A percentile compares a stretch with the other conserved stretches of the same genome.
Evolutionary conservation across 92 coral and sea anemone genomes (phyloP).

Genomic region (Blastomussa wellsi): DNA sequence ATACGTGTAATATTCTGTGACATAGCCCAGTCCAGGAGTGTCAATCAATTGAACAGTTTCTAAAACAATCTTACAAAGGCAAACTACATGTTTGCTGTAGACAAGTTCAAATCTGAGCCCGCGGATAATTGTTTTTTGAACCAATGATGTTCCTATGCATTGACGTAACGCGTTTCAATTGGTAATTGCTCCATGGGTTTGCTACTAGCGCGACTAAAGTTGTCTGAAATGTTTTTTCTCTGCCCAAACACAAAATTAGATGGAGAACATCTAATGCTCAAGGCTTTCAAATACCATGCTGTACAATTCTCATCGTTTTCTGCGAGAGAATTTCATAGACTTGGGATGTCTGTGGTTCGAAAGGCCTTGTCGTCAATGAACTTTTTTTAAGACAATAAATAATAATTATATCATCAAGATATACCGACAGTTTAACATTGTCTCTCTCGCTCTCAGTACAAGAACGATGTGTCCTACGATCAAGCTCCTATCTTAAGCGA

Average conservation of each 20-base stretch:
- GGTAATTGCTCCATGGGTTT: no score
- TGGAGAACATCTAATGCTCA: slow-evolving; percentile 10
- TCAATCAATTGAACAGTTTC: background rate
- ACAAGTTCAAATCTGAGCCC: background rate
- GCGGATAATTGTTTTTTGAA: background rate
- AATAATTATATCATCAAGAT: slow-evolving; percentile 3
- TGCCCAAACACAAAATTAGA: background rate
- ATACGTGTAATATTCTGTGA: background rate
- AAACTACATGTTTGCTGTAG: background rate
- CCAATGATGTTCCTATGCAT: background rate
- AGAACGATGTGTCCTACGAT: background rate
- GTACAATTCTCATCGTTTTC: background rate
- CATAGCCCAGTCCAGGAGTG: background rate
- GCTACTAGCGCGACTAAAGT: background rate
- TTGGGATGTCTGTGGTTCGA: background rate
- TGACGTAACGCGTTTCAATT: background rate
- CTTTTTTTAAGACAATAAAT: slow-evolving; percentile 1
- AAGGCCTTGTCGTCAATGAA: slow-evolving; percentile 12
- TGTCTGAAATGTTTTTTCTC: background rate
- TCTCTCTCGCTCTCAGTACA: background rate
- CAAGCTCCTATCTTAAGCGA: background rate
- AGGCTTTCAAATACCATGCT: background rate
- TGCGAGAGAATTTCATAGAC: background rate
- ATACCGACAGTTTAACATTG: background rate
- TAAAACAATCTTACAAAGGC: background rate